Evolutionary conservation across 2,113 vertebrate genomes (phyloP), one percentile per base, ranked within the genome.

Genomic region (Noctilio leporinus): DNA sequence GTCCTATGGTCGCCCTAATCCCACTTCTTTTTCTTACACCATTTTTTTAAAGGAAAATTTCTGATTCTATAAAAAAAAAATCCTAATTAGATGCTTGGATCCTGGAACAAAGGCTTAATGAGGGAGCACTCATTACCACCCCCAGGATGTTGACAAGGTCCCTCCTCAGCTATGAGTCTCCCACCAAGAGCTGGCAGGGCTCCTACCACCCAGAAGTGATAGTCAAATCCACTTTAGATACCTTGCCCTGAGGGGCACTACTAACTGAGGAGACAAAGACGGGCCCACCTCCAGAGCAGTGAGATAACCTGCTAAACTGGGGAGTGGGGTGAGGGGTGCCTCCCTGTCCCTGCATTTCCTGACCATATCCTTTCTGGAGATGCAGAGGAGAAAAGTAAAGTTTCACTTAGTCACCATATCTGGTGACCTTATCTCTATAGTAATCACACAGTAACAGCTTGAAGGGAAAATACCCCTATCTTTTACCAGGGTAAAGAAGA

Each of bases 131-230:
- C 91, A 17, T 80, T 65, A 65, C 59, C 38, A 30, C 85, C 88
- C 76, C 40, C 35, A 15, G 77, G 85, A 83, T 95, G 81, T 94
- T 95, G 94, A 95, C 96, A 96, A 93, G 82, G 85, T 91, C 78
- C 72, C 69, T 90, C 49, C 59, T 76, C 24, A 43, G 43, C 69
- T 45, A 7, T 73, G 85, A 95, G 69, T 91, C 94, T 95, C 94
- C 92, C 92, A 89, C 75, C 9, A 8, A 8, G 81, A 95, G 69
- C 91, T 96, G 93, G 92, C 96, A 92, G 45, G 6, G 33, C 33
- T 96, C 94, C 95, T 91, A 97, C 94, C 96, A 96, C 95, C 96
- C 96, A 96, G 96, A 76, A 91, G 82, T 80, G 90, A 86, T 65
- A 97, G 78, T 72, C 86, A 93, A 93, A 75, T 69, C 33, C 47